Conservation (phyloP, 2,113 vertebrate species). For the Dipodomys merriami region DNA sequence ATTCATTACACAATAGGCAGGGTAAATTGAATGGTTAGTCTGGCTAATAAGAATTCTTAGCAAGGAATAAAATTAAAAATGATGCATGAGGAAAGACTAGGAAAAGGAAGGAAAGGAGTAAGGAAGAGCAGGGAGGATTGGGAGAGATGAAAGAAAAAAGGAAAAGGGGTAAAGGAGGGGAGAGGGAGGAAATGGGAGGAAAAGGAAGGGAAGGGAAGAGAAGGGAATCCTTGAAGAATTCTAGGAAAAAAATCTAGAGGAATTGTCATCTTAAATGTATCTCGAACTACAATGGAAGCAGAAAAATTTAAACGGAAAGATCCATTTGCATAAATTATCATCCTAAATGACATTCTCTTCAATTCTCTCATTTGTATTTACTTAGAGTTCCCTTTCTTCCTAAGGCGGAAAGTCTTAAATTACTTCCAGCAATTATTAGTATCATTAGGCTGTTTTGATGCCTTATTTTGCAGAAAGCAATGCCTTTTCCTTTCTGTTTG, state of each 20-base stretch:
- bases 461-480: neutral
- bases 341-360: neutral
- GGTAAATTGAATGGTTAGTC: constrained; percentile 15
- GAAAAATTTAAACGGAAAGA: neutral
- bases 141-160: fast-evolving
- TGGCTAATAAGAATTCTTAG: constrained; percentile 42
- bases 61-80: constrained; percentile 49
- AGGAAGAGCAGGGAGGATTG: too few species aligned
- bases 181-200: too few species aligned
- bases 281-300: neutral
- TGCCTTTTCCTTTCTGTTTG: neutral
- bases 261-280: neutral
- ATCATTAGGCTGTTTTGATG: neutral
- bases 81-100: neutral
- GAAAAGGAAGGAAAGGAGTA: neutral
- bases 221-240: neutral
- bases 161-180: fast-evolving
- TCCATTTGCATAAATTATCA: neutral
- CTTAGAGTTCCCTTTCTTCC: neutral
- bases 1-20: constrained; percentile 57
- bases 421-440: neutral
- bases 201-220: fast-evolving
- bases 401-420: neutral
- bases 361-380: neutral
- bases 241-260: neutral